phyloP scores from a whole-genome alignment of 2,113 vertebrate genomes.

The Ailurus styani region DNA sequence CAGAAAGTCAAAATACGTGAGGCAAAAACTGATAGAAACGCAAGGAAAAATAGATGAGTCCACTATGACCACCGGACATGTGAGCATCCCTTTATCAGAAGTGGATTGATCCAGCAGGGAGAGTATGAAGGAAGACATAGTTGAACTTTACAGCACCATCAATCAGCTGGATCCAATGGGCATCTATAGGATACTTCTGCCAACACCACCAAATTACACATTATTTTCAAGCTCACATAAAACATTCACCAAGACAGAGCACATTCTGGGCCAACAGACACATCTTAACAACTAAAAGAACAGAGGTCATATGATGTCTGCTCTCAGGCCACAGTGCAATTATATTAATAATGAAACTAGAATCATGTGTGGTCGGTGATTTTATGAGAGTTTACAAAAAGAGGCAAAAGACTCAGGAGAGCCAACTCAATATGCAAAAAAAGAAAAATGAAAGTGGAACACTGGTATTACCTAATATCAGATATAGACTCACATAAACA shows the following conservation, averaged over 20 bases:
- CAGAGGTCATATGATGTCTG: not conserved
- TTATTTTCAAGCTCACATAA: not conserved
- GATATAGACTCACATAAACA: not conserved
- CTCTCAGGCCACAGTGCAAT: not conserved
- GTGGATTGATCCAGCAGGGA: not conserved
- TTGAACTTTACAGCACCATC: not conserved
- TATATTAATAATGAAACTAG: not conserved
- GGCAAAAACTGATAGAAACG: not conserved
- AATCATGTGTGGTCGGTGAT: not conserved
- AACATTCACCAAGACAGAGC: not conserved
- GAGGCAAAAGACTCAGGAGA: not conserved
- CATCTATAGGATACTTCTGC: not conserved
- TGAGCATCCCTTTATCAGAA: not conserved
- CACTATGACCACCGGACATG: not conserved
- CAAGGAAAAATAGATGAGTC: not conserved
- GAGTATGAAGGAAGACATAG: not conserved
- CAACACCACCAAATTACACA: not conserved
- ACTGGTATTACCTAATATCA: not conserved
- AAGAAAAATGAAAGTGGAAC: not conserved
- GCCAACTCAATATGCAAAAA: not conserved
- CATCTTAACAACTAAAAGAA: not conserved
- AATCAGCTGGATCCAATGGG: not conserved
- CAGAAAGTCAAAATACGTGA: not conserved
- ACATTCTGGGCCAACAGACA: not conserved
- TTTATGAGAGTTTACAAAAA: not conserved